A percentile compares a stretch with the other conserved stretches of the same genome.
phyloP scores from a whole-genome alignment of 2,113 vertebrate genomes.

The Carettochelys insculpta region DNA sequence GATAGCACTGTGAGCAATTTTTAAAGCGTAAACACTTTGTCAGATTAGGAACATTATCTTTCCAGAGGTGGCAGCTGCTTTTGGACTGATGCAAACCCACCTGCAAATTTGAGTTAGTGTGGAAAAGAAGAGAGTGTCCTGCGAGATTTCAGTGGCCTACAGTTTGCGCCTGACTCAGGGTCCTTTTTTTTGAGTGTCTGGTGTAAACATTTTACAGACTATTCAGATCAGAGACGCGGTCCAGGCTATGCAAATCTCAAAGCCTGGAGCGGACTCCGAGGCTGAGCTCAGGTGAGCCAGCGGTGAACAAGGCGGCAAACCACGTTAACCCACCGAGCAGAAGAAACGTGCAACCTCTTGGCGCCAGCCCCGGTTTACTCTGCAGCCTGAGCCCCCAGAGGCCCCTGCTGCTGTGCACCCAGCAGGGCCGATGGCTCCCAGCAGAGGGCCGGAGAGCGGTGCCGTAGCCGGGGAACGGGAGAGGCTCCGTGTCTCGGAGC shows the following conservation, averaged over 20 bases:
- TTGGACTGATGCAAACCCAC: background rate
- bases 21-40: conserved; percentile 11
- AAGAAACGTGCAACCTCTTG: background rate
- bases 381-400: background rate
- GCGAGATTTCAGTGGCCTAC: background rate
- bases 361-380: background rate
- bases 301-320: background rate
- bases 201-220: background rate
- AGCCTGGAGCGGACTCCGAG: background rate
- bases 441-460: background rate
- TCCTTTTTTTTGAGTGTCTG: background rate
- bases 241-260: background rate
- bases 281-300: background rate
- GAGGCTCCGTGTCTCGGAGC: background rate
- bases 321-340: background rate
- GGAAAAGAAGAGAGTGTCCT: background rate
- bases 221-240: background rate
- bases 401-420: background rate
- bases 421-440: background rate
- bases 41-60: background rate
- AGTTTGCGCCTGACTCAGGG: background rate
- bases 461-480: background rate
- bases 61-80: conserved; percentile 26
- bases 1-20: conserved; percentile 24
- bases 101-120: background rate